phyloP scores from a whole-genome alignment of 2,113 vertebrate genomes.

The Callospermophilus lateralis region DNA sequence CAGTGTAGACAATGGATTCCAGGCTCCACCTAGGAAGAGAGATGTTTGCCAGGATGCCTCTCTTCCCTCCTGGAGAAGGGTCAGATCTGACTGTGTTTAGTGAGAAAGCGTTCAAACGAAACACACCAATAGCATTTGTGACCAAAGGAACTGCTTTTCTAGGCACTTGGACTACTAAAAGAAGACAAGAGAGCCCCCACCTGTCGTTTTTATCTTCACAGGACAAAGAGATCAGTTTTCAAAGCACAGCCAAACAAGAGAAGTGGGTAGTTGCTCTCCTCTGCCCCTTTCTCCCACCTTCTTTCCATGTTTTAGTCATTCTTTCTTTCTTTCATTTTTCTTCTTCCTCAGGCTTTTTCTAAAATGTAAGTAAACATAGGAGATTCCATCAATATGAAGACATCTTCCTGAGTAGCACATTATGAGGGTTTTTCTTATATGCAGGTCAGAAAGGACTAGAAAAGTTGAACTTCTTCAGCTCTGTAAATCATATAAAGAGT shows the following conservation, averaged over 20 bases:
- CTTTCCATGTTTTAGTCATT: neutral
- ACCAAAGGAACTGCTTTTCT: neutral
- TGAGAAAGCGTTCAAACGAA: slow-evolving; percentile 22
- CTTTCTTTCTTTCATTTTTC: neutral
- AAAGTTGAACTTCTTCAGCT: neutral
- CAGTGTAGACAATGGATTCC: neutral
- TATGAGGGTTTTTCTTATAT: neutral
- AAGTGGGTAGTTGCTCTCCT: too few relatives aligned
- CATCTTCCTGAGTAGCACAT: neutral
- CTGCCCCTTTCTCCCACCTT: neutral
- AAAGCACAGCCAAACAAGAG: neutral
- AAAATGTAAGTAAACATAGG: slow-evolving; percentile 13
- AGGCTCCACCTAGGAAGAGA: neutral
- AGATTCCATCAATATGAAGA: neutral
- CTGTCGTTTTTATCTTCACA: neutral
- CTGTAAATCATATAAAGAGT: neutral
- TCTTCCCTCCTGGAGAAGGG: neutral
- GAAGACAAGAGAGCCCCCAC: neutral
- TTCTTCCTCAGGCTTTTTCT: neutral
- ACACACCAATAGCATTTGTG: neutral
- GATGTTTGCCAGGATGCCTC: neutral
- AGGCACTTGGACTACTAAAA: neutral
- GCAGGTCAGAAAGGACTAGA: neutral
- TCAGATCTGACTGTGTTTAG: neutral
- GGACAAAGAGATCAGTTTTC: neutral